Base-by-base conservation (phyloP, 1,140 invertebrate genomes). In the Orius laevigatus region DNA sequence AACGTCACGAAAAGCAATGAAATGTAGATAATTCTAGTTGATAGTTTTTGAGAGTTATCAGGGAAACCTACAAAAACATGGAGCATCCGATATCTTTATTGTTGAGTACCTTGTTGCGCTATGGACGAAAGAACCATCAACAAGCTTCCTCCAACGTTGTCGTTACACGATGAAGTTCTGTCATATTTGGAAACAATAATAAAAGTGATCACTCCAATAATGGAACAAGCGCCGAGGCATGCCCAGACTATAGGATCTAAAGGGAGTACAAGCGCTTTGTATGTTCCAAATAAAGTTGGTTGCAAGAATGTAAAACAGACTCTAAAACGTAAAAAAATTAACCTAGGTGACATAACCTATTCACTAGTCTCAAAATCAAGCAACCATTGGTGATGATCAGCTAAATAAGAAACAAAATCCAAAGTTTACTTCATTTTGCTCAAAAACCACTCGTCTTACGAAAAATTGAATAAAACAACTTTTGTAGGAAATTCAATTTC, bases 281-380 rank as follows among this genome's bases (percentile, higher is more conserved):
- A 16, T 2, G 48, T 43, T 11, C 48, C 48, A 25, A 50, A 50
- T n/a, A 50, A 32, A 19, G 43, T 50, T 11, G 48, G 48, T 33
- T 50, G 48, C 15, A 50, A 18, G 15, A 50, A 50, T 2, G 41
- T 44, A 33, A 50, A 50, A 19, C 40, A 44, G 5, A 43, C 41
- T 20, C 48, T 50, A 32, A 31, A 42, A 25, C 25, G 25, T 25
- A 25, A 25, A 25, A n/a, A n/a, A n/a, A n/a, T n/a, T 25, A 25
- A 25, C 25, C 25, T 25, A 3, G 8, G 8, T 4, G 3, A 4
- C 25, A 3, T 25, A 25, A 25, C 25, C 25, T 25, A n/a, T n/a
- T n/a, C n/a, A n/a, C n/a, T n/a, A n/a, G n/a, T n/a, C n/a, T n/a
- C n/a, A n/a, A n/a, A n/a, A n/a, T n/a, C n/a, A n/a, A n/a, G n/a